Percentiles rank a stretch among this genome's conserved stretches.
Conservation (phyloP, 2,113 vertebrate species). For the Podarcis muralis region DNA sequence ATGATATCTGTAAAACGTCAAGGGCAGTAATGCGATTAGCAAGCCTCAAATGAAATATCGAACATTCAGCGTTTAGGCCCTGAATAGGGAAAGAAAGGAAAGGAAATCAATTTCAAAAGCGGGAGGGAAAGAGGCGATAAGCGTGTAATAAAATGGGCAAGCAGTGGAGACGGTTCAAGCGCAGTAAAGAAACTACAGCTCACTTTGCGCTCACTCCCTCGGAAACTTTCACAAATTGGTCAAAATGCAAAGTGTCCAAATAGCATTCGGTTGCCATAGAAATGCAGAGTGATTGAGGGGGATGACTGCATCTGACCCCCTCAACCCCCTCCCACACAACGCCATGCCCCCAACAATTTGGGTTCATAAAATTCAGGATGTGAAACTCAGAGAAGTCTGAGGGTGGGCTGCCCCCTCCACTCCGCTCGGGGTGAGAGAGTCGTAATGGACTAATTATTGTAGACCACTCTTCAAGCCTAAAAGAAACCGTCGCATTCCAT, state of each 20-base stretch:
- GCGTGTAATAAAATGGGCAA: conserved; percentile 82
- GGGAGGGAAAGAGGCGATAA: conserved; percentile 85
- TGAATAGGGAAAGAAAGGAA: conserved; percentile 86
- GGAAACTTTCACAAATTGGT: conserved; percentile 66
- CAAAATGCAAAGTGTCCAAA: conserved; percentile 65
- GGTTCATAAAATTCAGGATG: conserved; percentile 87
- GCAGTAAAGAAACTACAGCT: conserved; percentile 69
- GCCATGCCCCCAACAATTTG: conserved; percentile 73
- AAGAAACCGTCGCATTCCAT: conserved; percentile 80
- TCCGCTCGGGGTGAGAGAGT: conserved; percentile 82
- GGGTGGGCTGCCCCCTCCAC: conserved; percentile 81
- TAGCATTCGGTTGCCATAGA: conserved; percentile 78
- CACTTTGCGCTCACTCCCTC: conserved; percentile 63
- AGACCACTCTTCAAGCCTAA: conserved; percentile 75
- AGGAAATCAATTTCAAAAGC: conserved; percentile 90
- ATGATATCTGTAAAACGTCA: conserved; percentile 92
- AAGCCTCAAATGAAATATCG: conserved; percentile 90
- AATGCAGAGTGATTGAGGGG: conserved; percentile 66
- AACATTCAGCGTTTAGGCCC: conserved; percentile 86
- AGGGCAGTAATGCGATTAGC: conserved; percentile 90
- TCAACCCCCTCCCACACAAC: conserved; percentile 52
- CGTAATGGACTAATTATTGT: conserved; percentile 88
- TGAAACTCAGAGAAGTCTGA: conserved; percentile 85
- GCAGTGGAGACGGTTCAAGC: conserved; percentile 71
- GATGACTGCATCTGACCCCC: conserved; percentile 72